Conservation (phyloP, 2,797 vertebrate species). For the Otolemur crassicaudatus region DNA sequence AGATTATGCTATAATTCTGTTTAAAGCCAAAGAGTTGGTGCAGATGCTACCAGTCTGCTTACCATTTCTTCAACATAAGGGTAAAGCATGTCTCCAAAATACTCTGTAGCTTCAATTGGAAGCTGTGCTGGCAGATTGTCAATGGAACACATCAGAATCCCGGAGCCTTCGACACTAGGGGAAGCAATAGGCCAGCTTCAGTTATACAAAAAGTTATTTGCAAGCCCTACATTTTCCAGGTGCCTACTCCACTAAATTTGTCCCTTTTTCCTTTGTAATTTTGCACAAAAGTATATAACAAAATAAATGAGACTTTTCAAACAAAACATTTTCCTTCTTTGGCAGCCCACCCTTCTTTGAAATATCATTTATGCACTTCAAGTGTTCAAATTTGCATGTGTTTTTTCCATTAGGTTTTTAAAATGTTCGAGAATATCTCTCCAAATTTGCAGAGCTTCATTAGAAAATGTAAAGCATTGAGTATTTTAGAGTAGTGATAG, state of each 20-base stretch:
- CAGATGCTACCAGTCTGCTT: slow-evolving; percentile 80
- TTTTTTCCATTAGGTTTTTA: slow-evolving; percentile 6
- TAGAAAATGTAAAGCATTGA: not conserved
- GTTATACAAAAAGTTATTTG: not conserved
- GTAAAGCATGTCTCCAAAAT: slow-evolving; percentile 96
- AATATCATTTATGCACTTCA: not conserved
- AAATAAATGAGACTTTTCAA: not conserved
- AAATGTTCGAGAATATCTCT: not conserved
- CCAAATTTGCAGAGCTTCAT: not conserved
- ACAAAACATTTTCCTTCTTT: not conserved
- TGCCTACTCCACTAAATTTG: not conserved
- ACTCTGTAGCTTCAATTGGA: slow-evolving; percentile 97
- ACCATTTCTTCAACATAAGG: slow-evolving; percentile 99
- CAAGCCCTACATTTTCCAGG: not conserved
- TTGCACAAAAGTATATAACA: not conserved
- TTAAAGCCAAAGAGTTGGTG: slow-evolving; percentile 4
- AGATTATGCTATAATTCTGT: not conserved
- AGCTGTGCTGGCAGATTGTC: slow-evolving; percentile 98
- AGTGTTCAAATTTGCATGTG: not conserved
- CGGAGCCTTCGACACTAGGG: slow-evolving; percentile 95
- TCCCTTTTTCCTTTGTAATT: not conserved
- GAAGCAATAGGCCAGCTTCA: slow-evolving; percentile 70
- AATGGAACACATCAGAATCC: slow-evolving; percentile 99
- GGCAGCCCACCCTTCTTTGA: not conserved
- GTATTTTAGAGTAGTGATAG: not conserved